phyloP scores from a whole-genome alignment of 2,797 vertebrate genomes.

The Poecilia wingei region DNA sequence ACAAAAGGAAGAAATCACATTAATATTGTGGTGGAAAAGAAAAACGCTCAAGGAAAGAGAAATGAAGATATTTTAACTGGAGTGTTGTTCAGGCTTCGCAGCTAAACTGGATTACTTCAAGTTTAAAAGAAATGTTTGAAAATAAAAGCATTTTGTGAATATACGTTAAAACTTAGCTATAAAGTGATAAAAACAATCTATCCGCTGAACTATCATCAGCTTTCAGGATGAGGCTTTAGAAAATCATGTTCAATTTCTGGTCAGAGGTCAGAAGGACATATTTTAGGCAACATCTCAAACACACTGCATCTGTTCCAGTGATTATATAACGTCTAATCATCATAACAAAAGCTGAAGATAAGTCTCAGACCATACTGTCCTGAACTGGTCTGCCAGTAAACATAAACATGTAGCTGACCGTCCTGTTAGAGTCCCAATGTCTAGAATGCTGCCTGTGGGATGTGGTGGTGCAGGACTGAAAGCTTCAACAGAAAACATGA shows the following conservation, averaged over 20 bases:
- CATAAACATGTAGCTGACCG: conserved; percentile 86
- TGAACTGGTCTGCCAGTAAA: conserved; percentile 90
- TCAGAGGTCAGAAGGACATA: neutral
- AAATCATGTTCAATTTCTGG: neutral
- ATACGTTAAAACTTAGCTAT: neutral
- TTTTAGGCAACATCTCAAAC: neutral
- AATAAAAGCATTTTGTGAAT: no score
- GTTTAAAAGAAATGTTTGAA: no score
- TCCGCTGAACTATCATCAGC: no score
- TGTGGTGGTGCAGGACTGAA: conserved; percentile 56
- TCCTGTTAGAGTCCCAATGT: conserved; percentile 91
- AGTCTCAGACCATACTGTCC: conserved; percentile 69
- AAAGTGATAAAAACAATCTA: neutral
- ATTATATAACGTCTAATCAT: no score
- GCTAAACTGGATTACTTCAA: no score
- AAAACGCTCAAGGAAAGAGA: neutral
- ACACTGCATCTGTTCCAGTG: no score
- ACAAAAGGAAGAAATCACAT: neutral
- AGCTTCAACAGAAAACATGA: conserved; percentile 8
- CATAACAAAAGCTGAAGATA: no score
- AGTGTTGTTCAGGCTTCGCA: no score
- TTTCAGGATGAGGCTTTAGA: neutral
- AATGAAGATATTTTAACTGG: neutral
- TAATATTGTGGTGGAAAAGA: neutral
- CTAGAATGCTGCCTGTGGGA: conserved; percentile 76